Percentiles rank a stretch among this genome's conserved stretches.
phyloP scores from a whole-genome alignment of 1,140 invertebrate genomes.

The Drosophila pseudoobscura region DNA sequence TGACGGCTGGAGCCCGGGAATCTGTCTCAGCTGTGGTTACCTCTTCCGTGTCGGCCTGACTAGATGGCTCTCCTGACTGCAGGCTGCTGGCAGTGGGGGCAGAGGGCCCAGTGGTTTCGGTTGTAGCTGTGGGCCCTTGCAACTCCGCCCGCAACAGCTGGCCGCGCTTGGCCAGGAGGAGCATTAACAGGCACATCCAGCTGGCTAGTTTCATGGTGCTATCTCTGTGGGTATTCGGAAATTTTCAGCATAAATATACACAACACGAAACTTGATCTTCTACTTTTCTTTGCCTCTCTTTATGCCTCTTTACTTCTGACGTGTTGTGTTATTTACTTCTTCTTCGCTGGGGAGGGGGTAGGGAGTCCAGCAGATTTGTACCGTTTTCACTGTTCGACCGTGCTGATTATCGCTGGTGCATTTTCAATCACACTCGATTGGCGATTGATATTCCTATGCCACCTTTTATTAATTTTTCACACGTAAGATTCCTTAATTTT shows the following conservation, averaged over 20 bases:
- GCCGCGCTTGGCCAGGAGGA: constrained; percentile 39
- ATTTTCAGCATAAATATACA: constrained; percentile 24
- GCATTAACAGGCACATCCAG: constrained; percentile 41
- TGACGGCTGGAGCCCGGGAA: constrained; percentile 15
- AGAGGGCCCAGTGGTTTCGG: constrained; percentile 5
- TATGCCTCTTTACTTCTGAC: constrained; percentile 58
- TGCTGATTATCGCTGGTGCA: constrained; percentile 43
- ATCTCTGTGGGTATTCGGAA: neutral
- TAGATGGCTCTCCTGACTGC: constrained; percentile 22
- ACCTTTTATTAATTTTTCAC: constrained; percentile 59
- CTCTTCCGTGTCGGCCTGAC: constrained; percentile 36
- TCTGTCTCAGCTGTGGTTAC: constrained; percentile 55
- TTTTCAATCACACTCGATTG: constrained; percentile 34
- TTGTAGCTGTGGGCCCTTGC: constrained; percentile 50
- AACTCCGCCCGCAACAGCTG: constrained; percentile 55
- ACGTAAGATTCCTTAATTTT: constrained; percentile 70
- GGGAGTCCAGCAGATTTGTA: constrained; percentile 32
- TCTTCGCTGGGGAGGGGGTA: constrained; percentile 15
- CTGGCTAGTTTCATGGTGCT: constrained; percentile 43
- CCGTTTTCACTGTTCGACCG: constrained; percentile 28
- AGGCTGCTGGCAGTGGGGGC: constrained; percentile 13
- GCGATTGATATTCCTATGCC: constrained; percentile 19
- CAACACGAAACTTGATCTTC: constrained; percentile 38
- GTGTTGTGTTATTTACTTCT: constrained; percentile 79
- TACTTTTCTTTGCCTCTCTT: constrained; percentile 23